Percentiles rank a stretch among this genome's conserved stretches.
These are phyloP conservation scores for Phalacrocorax aristotelis DNA, from an alignment of 2,113 vertebrate species.

Conservation along the genomic window DNA sequence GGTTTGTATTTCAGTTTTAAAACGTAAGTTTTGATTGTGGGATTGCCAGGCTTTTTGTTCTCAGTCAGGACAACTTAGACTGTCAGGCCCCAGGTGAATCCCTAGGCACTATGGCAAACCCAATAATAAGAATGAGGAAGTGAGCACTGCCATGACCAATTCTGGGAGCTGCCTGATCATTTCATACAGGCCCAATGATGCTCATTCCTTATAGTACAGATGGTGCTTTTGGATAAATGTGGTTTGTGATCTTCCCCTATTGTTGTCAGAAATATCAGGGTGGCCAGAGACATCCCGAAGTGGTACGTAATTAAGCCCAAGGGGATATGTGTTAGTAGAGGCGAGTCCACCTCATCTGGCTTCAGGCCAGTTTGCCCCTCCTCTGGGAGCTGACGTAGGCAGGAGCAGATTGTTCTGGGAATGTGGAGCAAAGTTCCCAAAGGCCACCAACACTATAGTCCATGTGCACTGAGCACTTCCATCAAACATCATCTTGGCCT, in stretches of 20 bases:
- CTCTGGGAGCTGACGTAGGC: not conserved
- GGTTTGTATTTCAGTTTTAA: conserved; percentile 2
- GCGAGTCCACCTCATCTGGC: not conserved
- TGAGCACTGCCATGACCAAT: not conserved
- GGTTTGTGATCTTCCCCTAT: not conserved
- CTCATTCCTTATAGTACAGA: not conserved
- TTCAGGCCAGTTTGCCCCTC: not conserved
- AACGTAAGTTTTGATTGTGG: not conserved
- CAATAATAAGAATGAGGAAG: not conserved
- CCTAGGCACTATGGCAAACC: not conserved
- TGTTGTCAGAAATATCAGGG: not conserved
- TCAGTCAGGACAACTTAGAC: not conserved
- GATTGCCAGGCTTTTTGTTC: not conserved
- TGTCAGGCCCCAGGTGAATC: not conserved
- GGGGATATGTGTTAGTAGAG: not conserved
- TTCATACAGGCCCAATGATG: not conserved
- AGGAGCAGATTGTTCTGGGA: not conserved
- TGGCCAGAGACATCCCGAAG: not conserved
- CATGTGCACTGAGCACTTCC: not conserved
- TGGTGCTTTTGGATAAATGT: not conserved
- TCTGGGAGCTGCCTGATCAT: not conserved
- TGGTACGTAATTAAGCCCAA: not conserved
- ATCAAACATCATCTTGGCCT: not conserved
- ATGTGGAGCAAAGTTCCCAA: not conserved
- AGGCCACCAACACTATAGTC: not conserved